phyloP scores from a whole-genome alignment of 2,888 invertebrate genomes.

The Seira sanloemensis region DNA sequence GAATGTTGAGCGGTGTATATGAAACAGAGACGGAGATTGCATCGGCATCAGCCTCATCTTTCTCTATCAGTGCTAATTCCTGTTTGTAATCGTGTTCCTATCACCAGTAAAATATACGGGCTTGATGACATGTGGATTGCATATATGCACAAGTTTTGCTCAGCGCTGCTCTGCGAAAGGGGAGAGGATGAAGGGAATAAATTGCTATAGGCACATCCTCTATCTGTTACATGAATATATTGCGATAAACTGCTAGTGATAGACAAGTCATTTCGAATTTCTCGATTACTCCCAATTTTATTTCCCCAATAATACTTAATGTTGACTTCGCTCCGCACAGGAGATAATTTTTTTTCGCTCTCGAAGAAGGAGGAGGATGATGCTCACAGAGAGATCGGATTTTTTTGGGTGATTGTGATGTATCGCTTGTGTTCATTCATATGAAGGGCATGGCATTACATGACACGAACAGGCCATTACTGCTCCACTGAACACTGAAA shows the following conservation, averaged over 20 bases:
- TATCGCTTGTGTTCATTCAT: slow-evolving; percentile 63
- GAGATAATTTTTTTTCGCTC: neutral
- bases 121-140: slow-evolving; percentile 59
- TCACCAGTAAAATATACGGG: slow-evolving; percentile 63
- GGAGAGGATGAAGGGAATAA: neutral
- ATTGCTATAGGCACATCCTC: neutral
- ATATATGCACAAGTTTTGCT: neutral
- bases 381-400: neutral
- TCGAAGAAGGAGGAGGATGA: neutral
- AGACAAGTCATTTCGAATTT: slow-evolving; percentile 4
- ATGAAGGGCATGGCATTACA: slow-evolving; percentile 66
- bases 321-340: neutral
- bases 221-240: neutral
- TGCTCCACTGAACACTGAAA: slow-evolving; percentile 60
- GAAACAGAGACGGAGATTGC: neutral
- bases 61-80: slow-evolving; percentile 63
- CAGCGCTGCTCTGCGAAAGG: neutral
- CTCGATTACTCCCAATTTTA: slow-evolving; percentile 1
- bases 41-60: slow-evolving; percentile 33
- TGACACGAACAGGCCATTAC: slow-evolving; percentile 66
- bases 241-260: slow-evolving; percentile 4
- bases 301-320: neutral
- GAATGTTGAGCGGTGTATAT: neutral
- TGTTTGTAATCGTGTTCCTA: slow-evolving; percentile 63
- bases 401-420: slow-evolving; percentile 50